Conservation (phyloP, 1,140 invertebrate species). For the Macrobrachium rosenbergii region DNA sequence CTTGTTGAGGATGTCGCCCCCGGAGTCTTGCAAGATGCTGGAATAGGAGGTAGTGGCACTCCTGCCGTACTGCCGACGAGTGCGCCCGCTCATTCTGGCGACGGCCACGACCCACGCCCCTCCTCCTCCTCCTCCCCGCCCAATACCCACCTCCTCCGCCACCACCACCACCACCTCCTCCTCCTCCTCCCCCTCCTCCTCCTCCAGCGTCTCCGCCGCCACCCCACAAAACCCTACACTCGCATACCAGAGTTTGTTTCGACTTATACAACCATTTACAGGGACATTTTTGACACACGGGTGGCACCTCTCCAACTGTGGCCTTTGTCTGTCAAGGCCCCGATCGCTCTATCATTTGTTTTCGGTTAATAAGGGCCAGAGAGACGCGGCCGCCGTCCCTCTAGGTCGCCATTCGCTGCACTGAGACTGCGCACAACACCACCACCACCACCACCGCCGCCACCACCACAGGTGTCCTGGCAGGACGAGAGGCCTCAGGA, state of each 20-base stretch:
- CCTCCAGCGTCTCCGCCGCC: background rate
- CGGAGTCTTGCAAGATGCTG: slow-evolving; percentile 59
- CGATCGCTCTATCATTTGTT: slow-evolving; percentile 35
- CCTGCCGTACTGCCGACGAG: slow-evolving; percentile 65
- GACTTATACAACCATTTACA: no score
- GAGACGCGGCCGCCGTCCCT: no score
- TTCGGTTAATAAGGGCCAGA: background rate
- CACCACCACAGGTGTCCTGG: no score
- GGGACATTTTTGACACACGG: background rate
- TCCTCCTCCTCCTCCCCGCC: slow-evolving; percentile 10
- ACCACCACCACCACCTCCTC: slow-evolving; percentile 49
- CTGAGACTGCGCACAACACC: no score
- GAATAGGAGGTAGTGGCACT: slow-evolving; percentile 66
- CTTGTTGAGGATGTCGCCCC: slow-evolving; percentile 65
- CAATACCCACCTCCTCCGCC: slow-evolving; percentile 18
- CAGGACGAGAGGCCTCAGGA: no score
- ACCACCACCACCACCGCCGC: no score
- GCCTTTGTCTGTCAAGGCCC: slow-evolving; percentile 40
- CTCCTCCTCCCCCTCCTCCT: slow-evolving; percentile 36
- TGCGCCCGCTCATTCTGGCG: slow-evolving; percentile 63
- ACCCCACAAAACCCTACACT: no score
- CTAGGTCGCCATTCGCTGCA: no score
- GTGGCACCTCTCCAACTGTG: slow-evolving; percentile 45
- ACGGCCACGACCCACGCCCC: slow-evolving; percentile 24
- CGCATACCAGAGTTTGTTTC: no score